A percentile compares a stretch with the other conserved stretches of the same genome.
These are phyloP conservation scores for Jacana jacana DNA, from an alignment of 2,113 vertebrate genomes.

Conservation along the genomic window DNA sequence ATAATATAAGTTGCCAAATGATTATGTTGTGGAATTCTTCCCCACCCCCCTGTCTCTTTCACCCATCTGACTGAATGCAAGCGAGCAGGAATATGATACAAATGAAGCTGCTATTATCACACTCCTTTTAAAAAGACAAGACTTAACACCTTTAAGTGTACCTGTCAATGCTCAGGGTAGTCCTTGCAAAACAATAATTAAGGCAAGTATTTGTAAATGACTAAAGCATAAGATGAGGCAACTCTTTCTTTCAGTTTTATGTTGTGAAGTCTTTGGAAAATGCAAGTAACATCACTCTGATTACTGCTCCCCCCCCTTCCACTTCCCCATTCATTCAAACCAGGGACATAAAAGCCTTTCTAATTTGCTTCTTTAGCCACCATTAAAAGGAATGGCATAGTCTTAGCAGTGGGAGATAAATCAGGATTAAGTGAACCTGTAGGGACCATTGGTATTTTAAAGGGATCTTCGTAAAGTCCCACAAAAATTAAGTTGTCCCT, in stretches of 20 bases:
- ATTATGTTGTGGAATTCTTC: conserved; percentile 46
- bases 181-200: neutral
- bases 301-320: too few relatives aligned
- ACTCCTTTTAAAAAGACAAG: neutral
- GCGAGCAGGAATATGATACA: neutral
- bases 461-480: neutral
- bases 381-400: neutral
- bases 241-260: neutral
- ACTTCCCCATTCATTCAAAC: neutral
- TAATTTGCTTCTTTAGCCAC: neutral
- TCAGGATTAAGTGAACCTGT: neutral
- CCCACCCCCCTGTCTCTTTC: neutral
- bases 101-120: neutral
- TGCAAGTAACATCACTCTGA: neutral
- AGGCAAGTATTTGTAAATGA: neutral
- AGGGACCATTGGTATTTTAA: neutral
- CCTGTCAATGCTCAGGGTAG: neutral
- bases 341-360: neutral
- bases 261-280: neutral
- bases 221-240: neutral
- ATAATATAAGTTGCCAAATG: conserved; percentile 42
- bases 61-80: neutral
- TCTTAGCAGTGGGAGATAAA: neutral
- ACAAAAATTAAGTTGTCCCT: neutral
- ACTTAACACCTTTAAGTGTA: neutral